Base-by-base conservation (phyloP, 2,888 invertebrate species). In the Theretra japonica region DNA sequence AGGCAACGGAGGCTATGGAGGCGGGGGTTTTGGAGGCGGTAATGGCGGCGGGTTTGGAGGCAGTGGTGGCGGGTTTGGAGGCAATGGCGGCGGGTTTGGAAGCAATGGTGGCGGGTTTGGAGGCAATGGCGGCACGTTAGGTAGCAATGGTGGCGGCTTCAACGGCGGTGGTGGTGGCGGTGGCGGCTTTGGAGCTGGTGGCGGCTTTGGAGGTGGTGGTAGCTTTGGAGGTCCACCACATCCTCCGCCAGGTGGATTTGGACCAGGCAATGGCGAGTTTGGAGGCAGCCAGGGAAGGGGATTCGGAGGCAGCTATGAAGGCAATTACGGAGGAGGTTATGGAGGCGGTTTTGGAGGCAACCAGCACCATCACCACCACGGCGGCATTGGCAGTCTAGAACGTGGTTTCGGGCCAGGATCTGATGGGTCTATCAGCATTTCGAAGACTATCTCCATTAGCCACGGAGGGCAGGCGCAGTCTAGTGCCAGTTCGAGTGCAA, bases 371-470 rank as follows among this genome's bases (percentile, higher is more conserved):
- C 53, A n/a, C 19, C 53, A 17, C n/a, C n/a, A 53, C 53, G 53
- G 53, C 5, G 79, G 79, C 6, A 77, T 73, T 11, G 80, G 80
- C 0, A 69, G 72, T 6, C n/a, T 53, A 17, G 19, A n/a, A 0
- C 73, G 73, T 1, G 76, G 77, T 11, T 74, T 11, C 69, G 76
- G 70, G 1, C 28, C 30, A 8, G 73, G 75, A 11, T 75, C 60
- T 3, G 72, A 73, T 15, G 75, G 77, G 23, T 78, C 80, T 8
- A 75, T 88, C 4, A 88, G 85, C 68, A 83, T 86, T 28, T 83
- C 88, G 25, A 88, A 88, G 79, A 88, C 87, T 70, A 81, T 88
- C 28, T 84, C 83, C 68, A 84, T 86, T 30, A 80, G 81, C 33
- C 72, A 77, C 4, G 87, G 87, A 0, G 78, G 85, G 4, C 68